Percentiles rank a stretch among this genome's conserved stretches.
These are phyloP conservation scores for Andrena haemorrhoa DNA, from an alignment of 2,888 invertebrate genomes.

Conservation along the genomic window DNA sequence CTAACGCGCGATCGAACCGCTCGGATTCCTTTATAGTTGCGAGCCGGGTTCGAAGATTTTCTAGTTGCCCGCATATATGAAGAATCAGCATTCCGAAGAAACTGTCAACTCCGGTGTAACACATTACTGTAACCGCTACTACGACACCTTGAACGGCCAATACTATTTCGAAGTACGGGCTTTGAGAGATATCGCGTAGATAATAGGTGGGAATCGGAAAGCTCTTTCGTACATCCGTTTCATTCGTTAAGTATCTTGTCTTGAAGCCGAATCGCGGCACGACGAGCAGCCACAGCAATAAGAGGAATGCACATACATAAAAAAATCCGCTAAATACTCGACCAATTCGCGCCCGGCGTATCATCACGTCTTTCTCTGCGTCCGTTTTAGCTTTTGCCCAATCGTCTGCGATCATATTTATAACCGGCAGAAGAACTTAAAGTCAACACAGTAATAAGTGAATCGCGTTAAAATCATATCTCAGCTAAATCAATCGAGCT, in stretches of 20 bases:
- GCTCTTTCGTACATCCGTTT: not conserved
- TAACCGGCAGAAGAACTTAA: not conserved
- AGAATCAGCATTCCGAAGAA: not conserved
- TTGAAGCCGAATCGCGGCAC: not conserved
- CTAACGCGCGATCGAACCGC: not conserved
- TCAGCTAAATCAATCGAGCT: not conserved
- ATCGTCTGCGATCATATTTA: not conserved
- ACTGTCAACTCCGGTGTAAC: not conserved
- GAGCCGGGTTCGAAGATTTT: not conserved
- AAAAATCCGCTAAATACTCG: not conserved
- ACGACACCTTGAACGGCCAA: fast-evolving
- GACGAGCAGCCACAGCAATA: not conserved
- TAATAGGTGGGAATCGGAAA: not conserved
- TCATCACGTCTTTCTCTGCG: slow-evolving; percentile 2
- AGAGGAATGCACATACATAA: not conserved
- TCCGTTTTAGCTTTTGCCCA: not conserved
- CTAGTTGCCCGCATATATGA: not conserved
- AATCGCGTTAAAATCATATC: too few relatives aligned
- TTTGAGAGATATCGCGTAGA: not conserved
- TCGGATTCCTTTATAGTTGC: not conserved
- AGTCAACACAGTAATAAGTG: not conserved
- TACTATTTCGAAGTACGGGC: not conserved
- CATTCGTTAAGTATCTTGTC: not conserved
- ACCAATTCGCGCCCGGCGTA: not conserved
- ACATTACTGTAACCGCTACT: not conserved